Conservation (phyloP, 2,797 vertebrate species). For the Hyperoplus immaculatus region DNA sequence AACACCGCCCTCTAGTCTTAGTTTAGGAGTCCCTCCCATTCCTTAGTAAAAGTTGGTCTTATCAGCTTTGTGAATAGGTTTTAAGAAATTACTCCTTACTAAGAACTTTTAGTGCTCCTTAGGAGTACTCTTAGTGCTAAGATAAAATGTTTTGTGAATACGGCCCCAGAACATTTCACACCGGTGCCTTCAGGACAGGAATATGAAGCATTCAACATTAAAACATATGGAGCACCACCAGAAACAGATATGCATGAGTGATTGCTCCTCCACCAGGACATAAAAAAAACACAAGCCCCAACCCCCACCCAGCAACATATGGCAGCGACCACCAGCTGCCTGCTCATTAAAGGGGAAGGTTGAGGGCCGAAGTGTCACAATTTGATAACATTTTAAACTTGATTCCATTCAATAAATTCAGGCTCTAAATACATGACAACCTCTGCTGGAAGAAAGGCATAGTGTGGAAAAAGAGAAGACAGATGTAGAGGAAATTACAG, state of each 20-base stretch:
- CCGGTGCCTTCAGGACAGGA: neutral
- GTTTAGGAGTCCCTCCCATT: neutral
- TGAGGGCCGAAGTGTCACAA: slow-evolving; percentile 8
- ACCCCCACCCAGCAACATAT: slow-evolving; percentile 26
- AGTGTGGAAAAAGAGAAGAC: slow-evolving; percentile 7
- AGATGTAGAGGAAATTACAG: slow-evolving; percentile 51
- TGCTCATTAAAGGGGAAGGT: slow-evolving; percentile 34
- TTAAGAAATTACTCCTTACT: no score
- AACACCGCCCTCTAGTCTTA: no score
- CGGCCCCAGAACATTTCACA: neutral
- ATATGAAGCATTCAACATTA: neutral
- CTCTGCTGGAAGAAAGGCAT: neutral
- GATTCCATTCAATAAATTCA: neutral
- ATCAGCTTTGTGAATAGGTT: no score
- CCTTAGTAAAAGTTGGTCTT: no score
- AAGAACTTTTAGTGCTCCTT: no score
- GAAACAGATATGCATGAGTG: slow-evolving; percentile 32
- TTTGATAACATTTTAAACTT: slow-evolving; percentile 5
- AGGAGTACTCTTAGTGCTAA: no score
- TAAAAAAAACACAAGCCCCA: slow-evolving; percentile 12
- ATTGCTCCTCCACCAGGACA: slow-evolving; percentile 25
- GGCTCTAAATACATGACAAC: neutral
- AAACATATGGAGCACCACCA: slow-evolving; percentile 36
- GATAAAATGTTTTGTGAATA: neutral
- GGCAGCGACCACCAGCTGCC: slow-evolving; percentile 51